Evolutionary conservation across 2,888 invertebrate species (phyloP).

Genomic region (Julus scanicus): DNA sequence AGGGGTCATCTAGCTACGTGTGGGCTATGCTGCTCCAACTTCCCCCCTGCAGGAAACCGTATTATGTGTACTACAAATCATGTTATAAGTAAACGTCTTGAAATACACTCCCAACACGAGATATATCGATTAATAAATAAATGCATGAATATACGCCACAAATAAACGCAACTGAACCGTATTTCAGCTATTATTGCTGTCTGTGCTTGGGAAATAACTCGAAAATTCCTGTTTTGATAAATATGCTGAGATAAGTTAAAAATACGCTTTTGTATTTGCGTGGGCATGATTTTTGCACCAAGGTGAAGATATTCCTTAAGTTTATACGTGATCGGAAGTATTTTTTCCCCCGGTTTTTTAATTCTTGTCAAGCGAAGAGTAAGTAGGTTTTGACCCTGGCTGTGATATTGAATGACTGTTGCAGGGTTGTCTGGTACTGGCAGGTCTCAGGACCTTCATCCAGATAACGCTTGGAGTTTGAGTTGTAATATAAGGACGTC

Average conservation of each 20-base stretch:
- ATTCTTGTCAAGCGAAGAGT: background rate
- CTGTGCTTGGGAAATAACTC: background rate
- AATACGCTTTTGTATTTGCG: background rate
- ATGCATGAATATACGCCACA: background rate
- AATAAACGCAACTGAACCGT: background rate
- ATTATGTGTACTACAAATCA: background rate
- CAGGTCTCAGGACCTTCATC: background rate
- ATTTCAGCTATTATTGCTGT: background rate
- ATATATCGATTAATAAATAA: constrained; percentile 27
- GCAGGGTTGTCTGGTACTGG: background rate
- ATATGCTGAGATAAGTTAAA: background rate
- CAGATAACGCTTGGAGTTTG: background rate
- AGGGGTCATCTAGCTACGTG: background rate
- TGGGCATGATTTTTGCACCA: background rate
- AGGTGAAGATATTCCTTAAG: background rate
- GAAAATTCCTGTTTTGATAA: background rate
- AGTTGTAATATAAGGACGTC: background rate
- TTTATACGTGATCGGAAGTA: background rate
- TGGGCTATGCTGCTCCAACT: background rate
- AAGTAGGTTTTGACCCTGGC: background rate
- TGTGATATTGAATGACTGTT: background rate
- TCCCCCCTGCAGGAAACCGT: background rate
- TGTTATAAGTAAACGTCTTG: background rate
- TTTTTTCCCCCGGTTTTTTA: background rate
- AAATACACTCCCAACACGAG: background rate